Evolutionary conservation across 2,113 vertebrate genomes (phyloP), one percentile per base, ranked within the genome.

Genomic region (Chroicocephalus ridibundus): DNA sequence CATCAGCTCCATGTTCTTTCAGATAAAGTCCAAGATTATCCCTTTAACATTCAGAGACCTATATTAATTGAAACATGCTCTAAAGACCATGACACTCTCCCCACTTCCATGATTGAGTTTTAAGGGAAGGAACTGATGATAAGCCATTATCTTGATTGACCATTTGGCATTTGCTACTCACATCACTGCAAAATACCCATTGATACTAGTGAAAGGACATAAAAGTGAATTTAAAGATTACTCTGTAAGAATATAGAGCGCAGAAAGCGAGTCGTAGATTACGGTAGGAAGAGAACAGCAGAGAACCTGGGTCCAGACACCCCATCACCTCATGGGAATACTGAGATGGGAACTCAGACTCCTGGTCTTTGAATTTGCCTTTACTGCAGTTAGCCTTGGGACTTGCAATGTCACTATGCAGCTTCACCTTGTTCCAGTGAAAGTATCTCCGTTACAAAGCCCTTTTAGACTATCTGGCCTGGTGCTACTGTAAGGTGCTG

Each of bases 301-400:
- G 13, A 78, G 15, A 68, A 91, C 44, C 4, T 75, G 24, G 13
- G 49, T 80, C 9, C 55, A 85, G 36, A 54, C 54, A 70, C 4
- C 26, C 13, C 11, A n/a, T 0, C 54, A 70, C 5, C 20, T 11
- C 12, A 34, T 0, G 0, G 34, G 34, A 70, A 57, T 64, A 84
- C 27, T 32, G 16, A 84, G 25, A 42, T 27, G 3, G 5, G 25
- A 95, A 57, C 5, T 72, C 31, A 54, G 5, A 31, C 6, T 74
- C 72, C 24, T 24, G 15, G 21, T 57, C 5, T 72, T 4, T 14
- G 18, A 54, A 29, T 46, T n/a, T 51, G 21, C 22, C 21, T 74
- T 95, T 72, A 88, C 20, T 32, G 27, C 36, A 61, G 31, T 46
- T 83, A 90, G 9, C 7, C 21, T 40, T 72, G 58, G 40, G 36